Evolutionary conservation across 1,140 invertebrate species (phyloP).

Genomic region (Thaumatotibia leucotreta): DNA sequence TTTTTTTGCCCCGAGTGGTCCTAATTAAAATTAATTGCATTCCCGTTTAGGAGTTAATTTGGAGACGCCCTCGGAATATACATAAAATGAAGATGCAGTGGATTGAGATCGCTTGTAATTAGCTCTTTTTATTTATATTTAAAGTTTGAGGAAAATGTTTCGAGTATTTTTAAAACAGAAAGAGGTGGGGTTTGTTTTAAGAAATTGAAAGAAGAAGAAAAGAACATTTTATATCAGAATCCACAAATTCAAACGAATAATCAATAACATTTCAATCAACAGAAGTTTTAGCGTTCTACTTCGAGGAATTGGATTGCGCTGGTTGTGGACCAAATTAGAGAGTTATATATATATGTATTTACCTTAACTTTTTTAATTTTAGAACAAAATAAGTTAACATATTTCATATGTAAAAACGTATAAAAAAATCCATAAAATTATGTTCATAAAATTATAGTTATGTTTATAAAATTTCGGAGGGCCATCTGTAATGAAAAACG

Average conservation of each 20-base stretch:
- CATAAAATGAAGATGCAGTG: slow-evolving; percentile 10
- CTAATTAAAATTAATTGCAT: slow-evolving; percentile 50
- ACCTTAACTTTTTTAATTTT: background rate
- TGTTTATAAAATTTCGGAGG: too few relatives aligned
- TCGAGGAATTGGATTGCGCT: too few relatives aligned
- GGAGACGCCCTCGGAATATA: background rate
- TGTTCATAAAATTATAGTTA: too few relatives aligned
- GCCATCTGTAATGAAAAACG: background rate
- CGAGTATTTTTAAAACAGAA: background rate
- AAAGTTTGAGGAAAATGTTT: background rate
- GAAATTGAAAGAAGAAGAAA: background rate
- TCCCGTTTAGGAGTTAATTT: slow-evolving; percentile 49
- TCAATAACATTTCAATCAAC: too few relatives aligned
- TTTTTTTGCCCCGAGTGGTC: slow-evolving; percentile 35
- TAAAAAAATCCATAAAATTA: background rate
- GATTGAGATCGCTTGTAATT: slow-evolving; percentile 8
- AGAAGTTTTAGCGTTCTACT: too few relatives aligned
- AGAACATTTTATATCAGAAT: background rate
- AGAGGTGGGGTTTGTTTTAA: background rate
- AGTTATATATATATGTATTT: too few relatives aligned
- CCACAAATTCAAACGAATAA: too few relatives aligned
- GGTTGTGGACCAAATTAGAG: too few relatives aligned
- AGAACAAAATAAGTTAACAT: background rate
- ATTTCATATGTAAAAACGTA: background rate
- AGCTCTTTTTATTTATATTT: background rate